phyloP scores from a whole-genome alignment of 2,797 vertebrate genomes.

The Ambastaia sidthimunki region DNA sequence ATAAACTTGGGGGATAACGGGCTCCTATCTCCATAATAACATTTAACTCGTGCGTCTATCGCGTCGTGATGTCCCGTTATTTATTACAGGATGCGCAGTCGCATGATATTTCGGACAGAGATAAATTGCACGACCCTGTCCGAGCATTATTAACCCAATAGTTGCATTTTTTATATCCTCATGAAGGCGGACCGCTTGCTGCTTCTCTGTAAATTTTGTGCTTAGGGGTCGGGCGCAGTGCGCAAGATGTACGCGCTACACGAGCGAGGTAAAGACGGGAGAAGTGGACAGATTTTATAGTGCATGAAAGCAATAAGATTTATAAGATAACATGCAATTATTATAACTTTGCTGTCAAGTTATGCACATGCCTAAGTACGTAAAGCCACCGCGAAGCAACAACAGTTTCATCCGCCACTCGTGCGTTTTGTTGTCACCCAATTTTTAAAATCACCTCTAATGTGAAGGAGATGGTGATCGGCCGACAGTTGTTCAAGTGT shows the following conservation, averaged over 20 bases:
- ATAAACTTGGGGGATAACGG: conserved; percentile 46
- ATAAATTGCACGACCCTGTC: conserved; percentile 4
- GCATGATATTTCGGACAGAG: neutral
- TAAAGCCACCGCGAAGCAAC: neutral
- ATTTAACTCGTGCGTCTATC: neutral
- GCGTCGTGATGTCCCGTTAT: neutral
- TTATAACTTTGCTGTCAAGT: conserved; percentile 41
- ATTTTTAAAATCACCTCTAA: neutral
- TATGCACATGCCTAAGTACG: neutral
- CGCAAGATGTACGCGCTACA: conserved; percentile 47
- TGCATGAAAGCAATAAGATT: neutral
- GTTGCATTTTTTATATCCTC: neutral
- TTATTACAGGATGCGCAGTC: neutral
- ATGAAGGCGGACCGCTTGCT: conserved; percentile 13
- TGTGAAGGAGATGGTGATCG: conserved; percentile 11
- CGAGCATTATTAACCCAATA: neutral
- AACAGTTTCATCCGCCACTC: neutral
- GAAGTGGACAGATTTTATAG: conserved; percentile 31
- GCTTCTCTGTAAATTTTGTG: conserved; percentile 19
- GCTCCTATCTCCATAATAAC: neutral
- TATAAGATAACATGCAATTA: neutral
- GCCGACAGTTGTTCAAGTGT: conserved; percentile 33
- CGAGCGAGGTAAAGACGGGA: conserved; percentile 19
- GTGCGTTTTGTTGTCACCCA: neutral
- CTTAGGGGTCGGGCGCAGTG: conserved; percentile 47